These are phyloP conservation scores for Chionomys nivalis DNA, from an alignment of 2,113 vertebrate genomes.

Conservation along the genomic window DNA sequence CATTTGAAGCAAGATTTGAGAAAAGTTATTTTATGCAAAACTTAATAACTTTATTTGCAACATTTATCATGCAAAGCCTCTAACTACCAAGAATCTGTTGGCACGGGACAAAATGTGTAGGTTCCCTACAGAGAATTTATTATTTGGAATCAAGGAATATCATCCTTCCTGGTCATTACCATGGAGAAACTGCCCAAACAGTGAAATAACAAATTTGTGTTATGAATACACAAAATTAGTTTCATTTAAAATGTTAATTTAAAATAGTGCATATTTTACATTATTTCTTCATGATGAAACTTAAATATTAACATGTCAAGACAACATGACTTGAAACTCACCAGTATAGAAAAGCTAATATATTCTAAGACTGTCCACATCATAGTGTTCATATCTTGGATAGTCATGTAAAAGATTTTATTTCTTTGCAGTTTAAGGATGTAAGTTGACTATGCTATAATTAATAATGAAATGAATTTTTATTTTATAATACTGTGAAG, in stretches of 20 bases:
- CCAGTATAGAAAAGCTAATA: conserved; percentile 63
- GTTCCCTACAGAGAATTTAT: conserved; percentile 74
- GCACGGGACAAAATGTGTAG: conserved; percentile 57
- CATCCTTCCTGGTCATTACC: conserved; percentile 66
- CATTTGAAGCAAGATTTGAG: conserved; percentile 69
- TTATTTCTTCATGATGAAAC: conserved; percentile 50
- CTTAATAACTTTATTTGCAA: conserved; percentile 78
- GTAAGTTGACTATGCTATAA: neutral
- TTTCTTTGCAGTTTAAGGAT: neutral
- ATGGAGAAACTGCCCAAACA: conserved; percentile 49
- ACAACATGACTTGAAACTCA: conserved; percentile 29
- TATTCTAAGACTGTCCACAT: neutral
- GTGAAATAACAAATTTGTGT: conserved; percentile 65
- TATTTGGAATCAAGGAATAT: conserved; percentile 65
- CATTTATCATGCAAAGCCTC: conserved; percentile 78
- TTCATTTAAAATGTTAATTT: conserved; percentile 52
- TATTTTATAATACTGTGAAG: neutral
- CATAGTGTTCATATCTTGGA: neutral
- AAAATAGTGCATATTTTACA: neutral
- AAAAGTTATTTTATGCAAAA: conserved; percentile 65
- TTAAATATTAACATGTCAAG: conserved; percentile 54
- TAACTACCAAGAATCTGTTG: conserved; percentile 68
- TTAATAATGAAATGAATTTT: neutral
- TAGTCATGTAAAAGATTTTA: neutral
- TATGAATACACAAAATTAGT: conserved; percentile 51